These are phyloP conservation scores for Telenomus remus DNA, from an alignment of 1,140 invertebrate genomes.

Conservation along the genomic window DNA sequence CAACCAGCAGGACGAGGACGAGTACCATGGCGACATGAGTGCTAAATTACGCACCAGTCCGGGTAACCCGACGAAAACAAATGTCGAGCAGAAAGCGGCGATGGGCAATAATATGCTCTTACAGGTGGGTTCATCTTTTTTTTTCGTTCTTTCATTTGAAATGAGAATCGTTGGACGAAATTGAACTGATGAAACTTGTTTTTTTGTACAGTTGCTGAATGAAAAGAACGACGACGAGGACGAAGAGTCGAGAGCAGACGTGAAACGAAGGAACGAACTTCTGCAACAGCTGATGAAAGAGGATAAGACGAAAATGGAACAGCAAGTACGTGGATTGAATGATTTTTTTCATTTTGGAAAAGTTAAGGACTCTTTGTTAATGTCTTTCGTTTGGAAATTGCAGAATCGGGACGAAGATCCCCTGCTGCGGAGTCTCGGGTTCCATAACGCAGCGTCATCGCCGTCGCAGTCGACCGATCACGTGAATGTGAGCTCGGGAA, in stretches of 20 bases:
- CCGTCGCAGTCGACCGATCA: constrained; percentile 71
- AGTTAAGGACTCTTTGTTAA: too few species aligned
- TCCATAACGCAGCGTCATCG: constrained; percentile 75
- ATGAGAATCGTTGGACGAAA: too few species aligned
- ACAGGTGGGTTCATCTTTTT: constrained; percentile 76
- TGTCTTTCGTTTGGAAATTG: constrained; percentile 14
- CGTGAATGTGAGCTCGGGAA: constrained; percentile 62
- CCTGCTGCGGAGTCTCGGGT: constrained; percentile 78
- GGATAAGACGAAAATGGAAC: constrained; percentile 64
- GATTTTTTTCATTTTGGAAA: not conserved
- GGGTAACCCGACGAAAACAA: constrained; percentile 61
- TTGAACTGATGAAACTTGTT: constrained; percentile 7
- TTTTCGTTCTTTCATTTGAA: too few species aligned
- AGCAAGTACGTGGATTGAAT: constrained; percentile 55
- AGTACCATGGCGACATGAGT: constrained; percentile 71
- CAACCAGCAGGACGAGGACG: constrained; percentile 89
- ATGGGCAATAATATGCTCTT: constrained; percentile 83
- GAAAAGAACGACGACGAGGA: constrained; percentile 88
- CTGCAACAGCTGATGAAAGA: constrained; percentile 85
- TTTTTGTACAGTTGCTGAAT: constrained; percentile 83
- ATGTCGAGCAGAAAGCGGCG: constrained; percentile 69
- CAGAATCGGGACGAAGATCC: constrained; percentile 76
- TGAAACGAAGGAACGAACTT: constrained; percentile 82
- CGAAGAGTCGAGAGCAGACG: constrained; percentile 77
- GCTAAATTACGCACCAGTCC: constrained; percentile 64